Evolutionary conservation across 2,797 vertebrate species (phyloP), one percentile per base, ranked within the genome.

Genomic region (Brachyrhaphis roseni): DNA sequence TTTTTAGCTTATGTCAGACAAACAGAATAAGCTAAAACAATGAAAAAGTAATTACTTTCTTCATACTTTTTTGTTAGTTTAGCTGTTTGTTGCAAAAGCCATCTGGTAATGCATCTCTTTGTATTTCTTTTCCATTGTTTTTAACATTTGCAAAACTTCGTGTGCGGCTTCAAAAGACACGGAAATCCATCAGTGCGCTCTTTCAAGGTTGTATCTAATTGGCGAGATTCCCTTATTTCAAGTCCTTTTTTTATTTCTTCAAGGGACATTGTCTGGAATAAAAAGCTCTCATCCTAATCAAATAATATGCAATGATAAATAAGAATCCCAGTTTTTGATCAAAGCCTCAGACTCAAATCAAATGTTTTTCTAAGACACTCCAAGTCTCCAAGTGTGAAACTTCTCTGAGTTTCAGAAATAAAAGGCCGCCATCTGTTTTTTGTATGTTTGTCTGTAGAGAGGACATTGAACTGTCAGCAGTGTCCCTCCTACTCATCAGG

Each of bases 401-500:
- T 90, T 93, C 90, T 84, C 87, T 87, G 86, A 91, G 92, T 93
- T 90, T 89, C 81, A 71, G 86, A 88, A 92, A 94, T 92, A 85
- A 94, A 94, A 93, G 88, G 77, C 79, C 78, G 82, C 95, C 95
- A 96, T 96, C 96, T 96, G 95, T 84, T 94, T 93, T 92, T 88
- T 80, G 81, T 89, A 86, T 89, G 92, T 90, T 92, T 85, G 72
- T 89, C 86, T 89, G 89, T 81, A 87, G 83, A 86, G 76, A 88
- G 85, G 92, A 95, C 89, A 82, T 89, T 91, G 88, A 87, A 90
- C 88, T 91, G 89, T 94, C 93, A 93, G 91, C 89, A 89, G 75
- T 90, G 84, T 90, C 86, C 88, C 89, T 84, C 85, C 85, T 86
- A 81, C 86, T 93, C 87, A 88, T 93, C 78, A 84, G 78, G 82